A percentile compares a stretch with the other conserved stretches of the same genome.
phyloP scores from a whole-genome alignment of 1,140 invertebrate genomes.

The Macrotrachela quadricornifera region DNA sequence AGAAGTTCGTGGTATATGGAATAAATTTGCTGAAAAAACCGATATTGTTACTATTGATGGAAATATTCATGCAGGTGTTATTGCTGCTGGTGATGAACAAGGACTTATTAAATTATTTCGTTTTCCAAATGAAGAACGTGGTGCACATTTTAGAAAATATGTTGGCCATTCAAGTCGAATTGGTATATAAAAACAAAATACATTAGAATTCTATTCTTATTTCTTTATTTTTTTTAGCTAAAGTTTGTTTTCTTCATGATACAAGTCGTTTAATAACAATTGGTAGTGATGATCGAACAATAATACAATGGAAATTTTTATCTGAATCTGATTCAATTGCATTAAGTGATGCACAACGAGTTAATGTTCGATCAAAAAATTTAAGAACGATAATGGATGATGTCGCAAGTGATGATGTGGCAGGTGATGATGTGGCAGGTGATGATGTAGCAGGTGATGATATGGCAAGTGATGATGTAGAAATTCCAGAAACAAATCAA shows the following conservation, averaged over 20 bases:
- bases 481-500: no score
- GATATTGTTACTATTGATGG: conserved; percentile 29
- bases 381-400: neutral
- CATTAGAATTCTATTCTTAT: conserved; percentile 14
- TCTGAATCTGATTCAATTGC: conserved; percentile 10
- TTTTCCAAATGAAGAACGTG: conserved; percentile 27
- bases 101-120: conserved; percentile 29
- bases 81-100: conserved; percentile 15
- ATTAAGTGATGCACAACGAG: neutral
- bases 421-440: neutral
- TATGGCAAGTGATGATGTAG: neutral
- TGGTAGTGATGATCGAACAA: conserved; percentile 29
- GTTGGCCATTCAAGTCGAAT: conserved; percentile 31
- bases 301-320: conserved; percentile 28
- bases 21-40: conserved; percentile 30
- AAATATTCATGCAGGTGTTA: conserved; percentile 18
- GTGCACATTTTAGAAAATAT: conserved; percentile 30
- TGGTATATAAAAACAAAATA: conserved; percentile 29
- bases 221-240: conserved; percentile 17
- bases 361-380: neutral
- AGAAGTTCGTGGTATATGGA: conserved; percentile 30
- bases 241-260: conserved; percentile 26
- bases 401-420: neutral
- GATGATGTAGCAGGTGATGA: no score
- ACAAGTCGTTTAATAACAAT: conserved; percentile 22